Evolutionary conservation across 2,113 vertebrate species (phyloP).

Genomic region (Gallinago media): DNA sequence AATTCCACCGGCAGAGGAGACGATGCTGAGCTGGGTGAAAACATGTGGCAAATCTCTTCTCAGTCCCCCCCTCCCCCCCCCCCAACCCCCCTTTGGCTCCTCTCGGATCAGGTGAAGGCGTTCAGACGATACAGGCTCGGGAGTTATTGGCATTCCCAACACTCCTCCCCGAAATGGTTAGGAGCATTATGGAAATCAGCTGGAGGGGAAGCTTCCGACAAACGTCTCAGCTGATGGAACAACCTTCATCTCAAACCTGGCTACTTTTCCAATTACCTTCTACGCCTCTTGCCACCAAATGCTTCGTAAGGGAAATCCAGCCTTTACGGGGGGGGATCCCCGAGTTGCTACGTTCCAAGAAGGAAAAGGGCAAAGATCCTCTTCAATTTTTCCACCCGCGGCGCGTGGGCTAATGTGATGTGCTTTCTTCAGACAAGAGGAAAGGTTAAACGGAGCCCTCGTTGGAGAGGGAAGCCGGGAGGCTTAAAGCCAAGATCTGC

Average conservation of each 20-base stretch:
- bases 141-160: slow-evolving; percentile 71
- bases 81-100: background rate
- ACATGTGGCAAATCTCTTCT: slow-evolving; percentile 68
- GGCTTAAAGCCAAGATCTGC: background rate
- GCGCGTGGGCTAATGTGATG: slow-evolving; percentile 23
- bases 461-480: background rate
- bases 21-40: slow-evolving; percentile 55
- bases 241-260: slow-evolving; percentile 64
- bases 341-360: background rate
- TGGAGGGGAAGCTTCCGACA: slow-evolving; percentile 25
- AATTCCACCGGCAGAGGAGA: slow-evolving; percentile 67
- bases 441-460: slow-evolving; percentile 48
- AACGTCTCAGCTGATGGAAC: slow-evolving; percentile 48
- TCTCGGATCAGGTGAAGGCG: slow-evolving; percentile 55
- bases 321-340: slow-evolving; percentile 14
- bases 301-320: slow-evolving; percentile 60
- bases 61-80: too few relatives aligned
- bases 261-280: slow-evolving; percentile 53
- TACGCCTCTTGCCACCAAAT: slow-evolving; percentile 11
- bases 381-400: slow-evolving; percentile 16
- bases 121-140: slow-evolving; percentile 29
- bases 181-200: slow-evolving; percentile 55
- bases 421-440: slow-evolving; percentile 56
- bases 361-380: slow-evolving; percentile 56
- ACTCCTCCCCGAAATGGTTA: slow-evolving; percentile 44